Conservation (phyloP, 2,113 vertebrate genomes). For the Takifugu bimaculatus region DNA sequence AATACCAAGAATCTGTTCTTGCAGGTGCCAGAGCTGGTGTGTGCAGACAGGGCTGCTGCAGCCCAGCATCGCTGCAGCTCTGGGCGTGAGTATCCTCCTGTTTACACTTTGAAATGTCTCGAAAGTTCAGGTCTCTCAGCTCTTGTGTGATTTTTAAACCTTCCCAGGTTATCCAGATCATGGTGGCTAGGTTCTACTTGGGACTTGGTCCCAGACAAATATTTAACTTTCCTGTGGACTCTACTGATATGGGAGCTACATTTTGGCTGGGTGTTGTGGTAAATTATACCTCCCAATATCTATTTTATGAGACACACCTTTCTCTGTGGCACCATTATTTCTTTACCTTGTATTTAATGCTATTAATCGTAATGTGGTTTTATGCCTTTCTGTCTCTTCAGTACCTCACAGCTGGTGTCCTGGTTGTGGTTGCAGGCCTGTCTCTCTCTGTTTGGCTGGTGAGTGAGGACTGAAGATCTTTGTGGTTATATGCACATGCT, state of each 20-base stretch:
- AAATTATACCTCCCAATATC: background rate
- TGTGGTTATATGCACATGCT: background rate
- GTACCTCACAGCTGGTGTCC: conserved; percentile 48
- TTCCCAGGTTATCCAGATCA: conserved; percentile 61
- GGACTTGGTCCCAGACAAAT: conserved; percentile 37
- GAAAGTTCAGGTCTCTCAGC: background rate
- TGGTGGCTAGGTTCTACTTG: conserved; percentile 62
- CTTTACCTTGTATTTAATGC: no score
- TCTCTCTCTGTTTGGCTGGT: conserved; percentile 45
- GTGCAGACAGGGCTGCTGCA: conserved; percentile 1
- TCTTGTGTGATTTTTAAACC: background rate
- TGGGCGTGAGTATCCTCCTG: conserved; percentile 47
- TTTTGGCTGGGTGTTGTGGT: conserved; percentile 69
- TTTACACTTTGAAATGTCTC: background rate
- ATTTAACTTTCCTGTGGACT: background rate
- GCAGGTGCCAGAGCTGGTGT: conserved; percentile 25
- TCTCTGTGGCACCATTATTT: no score
- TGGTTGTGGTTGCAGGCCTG: conserved; percentile 29
- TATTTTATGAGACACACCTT: background rate
- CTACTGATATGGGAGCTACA: conserved; percentile 2
- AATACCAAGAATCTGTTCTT: conserved; percentile 39
- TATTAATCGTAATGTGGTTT: background rate
- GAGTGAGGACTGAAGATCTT: conserved; percentile 14
- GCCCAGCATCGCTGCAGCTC: background rate
- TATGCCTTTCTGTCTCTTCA: conserved; percentile 14